Base-by-base conservation (phyloP, 1,140 invertebrate genomes). In the Cyrtorhinus lividipennis region DNA sequence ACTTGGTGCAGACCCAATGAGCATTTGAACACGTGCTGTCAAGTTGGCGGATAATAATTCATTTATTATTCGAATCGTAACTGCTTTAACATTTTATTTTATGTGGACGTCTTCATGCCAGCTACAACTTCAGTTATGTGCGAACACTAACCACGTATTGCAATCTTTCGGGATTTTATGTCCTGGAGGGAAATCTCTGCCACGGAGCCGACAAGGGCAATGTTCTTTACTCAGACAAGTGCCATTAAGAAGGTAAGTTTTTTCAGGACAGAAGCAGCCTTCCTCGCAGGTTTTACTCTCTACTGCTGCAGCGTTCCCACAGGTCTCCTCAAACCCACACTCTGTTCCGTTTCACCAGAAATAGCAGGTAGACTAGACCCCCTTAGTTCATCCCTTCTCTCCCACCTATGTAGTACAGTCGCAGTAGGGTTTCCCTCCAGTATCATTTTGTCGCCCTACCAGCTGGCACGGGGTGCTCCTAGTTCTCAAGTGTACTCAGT, bases 221-320 rank as follows among this genome's bases (percentile, higher is more conserved):
- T 86, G 73, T 15, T 80, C 76, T 5, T 74, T 77, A 0, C 76
- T 74, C 10, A 94, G 80, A 70, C 91, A 95, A n/a, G 77, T 76
- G 18, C 82, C 82, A 22, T 82, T 78, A 61, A 91, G 82, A 5
- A 87, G 73, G 0, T 89, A 78, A 0, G 81, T 82, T 0, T 85
- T 86, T 15, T 77, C 71, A 0, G 88, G 87, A 74, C 91, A 95
- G 73, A 86, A 90, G 71, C 91, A 95, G 3, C 90, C 90, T 70
- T 92, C 89, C 25, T 86, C 82, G 69, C 90, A 93, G 13, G 66
- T 67, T 67, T 45, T 74, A 72, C 15, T 53, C 48, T 71, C 68
- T 2, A 66, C 24, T 2, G 66, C 62, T 5, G 70, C 64, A 0
- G 70, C 64, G 61, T 30, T 65, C 15, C 76, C 78, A 66, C 83